Evolutionary conservation across 2,113 vertebrate genomes (phyloP).

Genomic region (Nyctereutes procyonoides): DNA sequence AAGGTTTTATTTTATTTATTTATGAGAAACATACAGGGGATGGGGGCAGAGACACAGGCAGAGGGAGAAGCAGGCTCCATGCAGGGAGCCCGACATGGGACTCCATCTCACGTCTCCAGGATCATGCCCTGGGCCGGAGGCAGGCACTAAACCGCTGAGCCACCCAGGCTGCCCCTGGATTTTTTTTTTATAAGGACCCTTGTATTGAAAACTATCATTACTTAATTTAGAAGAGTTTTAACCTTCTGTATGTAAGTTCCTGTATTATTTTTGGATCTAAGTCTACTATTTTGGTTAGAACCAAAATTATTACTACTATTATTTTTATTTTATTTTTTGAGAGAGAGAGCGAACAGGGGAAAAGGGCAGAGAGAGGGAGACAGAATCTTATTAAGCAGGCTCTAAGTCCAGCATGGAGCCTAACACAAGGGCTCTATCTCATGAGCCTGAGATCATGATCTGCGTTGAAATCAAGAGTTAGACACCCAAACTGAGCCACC

Average conservation of each 20-base stretch:
- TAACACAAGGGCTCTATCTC: background rate
- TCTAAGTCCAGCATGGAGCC: background rate
- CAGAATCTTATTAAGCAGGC: background rate
- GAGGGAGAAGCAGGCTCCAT: no score
- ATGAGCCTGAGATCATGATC: background rate
- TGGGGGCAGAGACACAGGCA: no score
- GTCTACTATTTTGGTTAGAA: background rate
- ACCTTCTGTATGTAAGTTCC: background rate
- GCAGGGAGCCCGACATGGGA: no score
- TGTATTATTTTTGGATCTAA: background rate
- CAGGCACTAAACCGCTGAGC: no score
- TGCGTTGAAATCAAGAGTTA: background rate
- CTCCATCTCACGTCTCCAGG: no score
- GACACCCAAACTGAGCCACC: background rate
- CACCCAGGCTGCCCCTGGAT: no score
- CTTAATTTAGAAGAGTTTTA: slow-evolving; percentile 32
- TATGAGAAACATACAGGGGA: no score
- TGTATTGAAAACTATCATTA: background rate
- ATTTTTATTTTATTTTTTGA: background rate
- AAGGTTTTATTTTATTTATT: no score
- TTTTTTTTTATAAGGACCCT: background rate
- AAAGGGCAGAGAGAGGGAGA: background rate
- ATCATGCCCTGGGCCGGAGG: no score
- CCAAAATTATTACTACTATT: background rate
- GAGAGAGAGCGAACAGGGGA: background rate